Evolutionary conservation across 2,797 vertebrate genomes (phyloP).

Genomic region (Smutsia gigantea): DNA sequence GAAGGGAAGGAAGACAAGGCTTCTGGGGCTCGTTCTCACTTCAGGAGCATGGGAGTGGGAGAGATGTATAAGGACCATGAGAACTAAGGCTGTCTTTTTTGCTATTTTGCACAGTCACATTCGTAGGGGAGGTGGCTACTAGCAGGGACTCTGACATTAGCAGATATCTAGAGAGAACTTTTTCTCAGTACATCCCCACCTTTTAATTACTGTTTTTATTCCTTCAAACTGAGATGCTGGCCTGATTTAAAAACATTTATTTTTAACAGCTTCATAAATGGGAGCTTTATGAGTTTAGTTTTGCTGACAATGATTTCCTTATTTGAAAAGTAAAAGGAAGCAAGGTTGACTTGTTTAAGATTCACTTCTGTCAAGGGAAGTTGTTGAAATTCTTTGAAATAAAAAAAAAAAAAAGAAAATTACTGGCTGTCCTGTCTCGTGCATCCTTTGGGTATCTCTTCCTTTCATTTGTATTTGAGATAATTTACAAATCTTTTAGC

Average conservation of each 20-base stretch:
- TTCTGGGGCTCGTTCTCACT: neutral
- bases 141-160: neutral
- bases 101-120: neutral
- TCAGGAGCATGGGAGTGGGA: neutral
- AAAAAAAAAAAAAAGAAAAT: neutral
- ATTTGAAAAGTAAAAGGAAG: conserved; percentile 18
- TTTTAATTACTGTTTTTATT: conserved; percentile 19
- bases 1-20: neutral
- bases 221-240: conserved; percentile 24
- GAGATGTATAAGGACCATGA: neutral
- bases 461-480: neutral
- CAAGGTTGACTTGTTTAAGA: neutral
- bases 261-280: conserved; percentile 49
- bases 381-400: conserved; percentile 10
- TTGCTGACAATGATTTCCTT: neutral
- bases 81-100: neutral
- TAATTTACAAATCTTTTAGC: neutral
- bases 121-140: neutral
- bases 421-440: neutral
- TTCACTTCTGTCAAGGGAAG: conserved; percentile 5
- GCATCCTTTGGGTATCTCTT: neutral
- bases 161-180: neutral
- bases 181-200: neutral
- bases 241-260: conserved; percentile 28
- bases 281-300: neutral